A percentile compares a stretch with the other conserved stretches of the same genome.
Conservation (phyloP, 2,797 vertebrate species). For the Buceros bicornis region DNA sequence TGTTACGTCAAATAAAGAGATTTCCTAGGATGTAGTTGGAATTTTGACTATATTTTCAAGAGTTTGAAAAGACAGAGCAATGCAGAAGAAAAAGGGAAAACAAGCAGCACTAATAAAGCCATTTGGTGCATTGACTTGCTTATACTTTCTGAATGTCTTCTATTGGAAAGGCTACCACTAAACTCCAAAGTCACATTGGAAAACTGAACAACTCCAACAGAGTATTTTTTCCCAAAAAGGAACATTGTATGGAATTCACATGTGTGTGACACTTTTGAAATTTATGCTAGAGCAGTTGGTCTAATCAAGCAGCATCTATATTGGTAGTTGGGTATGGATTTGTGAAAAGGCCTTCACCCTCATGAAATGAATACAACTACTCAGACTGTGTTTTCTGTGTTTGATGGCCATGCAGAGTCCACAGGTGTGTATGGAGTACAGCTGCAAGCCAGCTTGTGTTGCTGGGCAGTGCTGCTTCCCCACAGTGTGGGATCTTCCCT, state of each 20-base stretch:
- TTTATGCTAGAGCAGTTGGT: not conserved
- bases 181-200: not conserved
- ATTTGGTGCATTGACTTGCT: not conserved
- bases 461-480: not conserved
- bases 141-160: not conserved
- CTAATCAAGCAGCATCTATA: not conserved
- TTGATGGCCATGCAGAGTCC: not conserved
- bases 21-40: not conserved
- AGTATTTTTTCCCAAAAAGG: not conserved
- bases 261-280: not conserved
- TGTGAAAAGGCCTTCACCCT: not conserved
- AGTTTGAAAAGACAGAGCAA: not conserved
- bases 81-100: not conserved
- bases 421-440: not conserved
- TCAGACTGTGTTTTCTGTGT: not conserved
- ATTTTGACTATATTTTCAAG: not conserved
- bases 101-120: not conserved
- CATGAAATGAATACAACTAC: not conserved
- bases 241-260: not conserved
- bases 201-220: not conserved
- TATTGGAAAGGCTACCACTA: rapidly evolving
- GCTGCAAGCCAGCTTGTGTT: not conserved
- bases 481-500: not conserved
- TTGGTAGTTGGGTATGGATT: not conserved
- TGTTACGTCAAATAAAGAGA: not conserved